Evolutionary conservation across 2,888 invertebrate species (phyloP).

Genomic region (Ophonus ardosiacus): DNA sequence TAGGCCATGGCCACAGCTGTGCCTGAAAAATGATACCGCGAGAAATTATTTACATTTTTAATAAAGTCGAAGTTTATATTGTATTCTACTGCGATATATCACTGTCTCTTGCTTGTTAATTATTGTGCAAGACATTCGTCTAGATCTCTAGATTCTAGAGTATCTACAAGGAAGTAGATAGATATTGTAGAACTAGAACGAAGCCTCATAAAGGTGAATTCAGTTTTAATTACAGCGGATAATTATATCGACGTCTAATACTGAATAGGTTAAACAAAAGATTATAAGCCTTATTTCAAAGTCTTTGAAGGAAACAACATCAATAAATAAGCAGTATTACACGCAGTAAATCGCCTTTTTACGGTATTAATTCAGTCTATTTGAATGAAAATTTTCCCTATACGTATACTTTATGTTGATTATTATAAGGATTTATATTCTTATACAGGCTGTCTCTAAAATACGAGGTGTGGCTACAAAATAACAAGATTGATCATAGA

Average conservation of each 20-base stretch:
- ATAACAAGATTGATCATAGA: too few relatives aligned
- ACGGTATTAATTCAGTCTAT: too few relatives aligned
- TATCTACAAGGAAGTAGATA: too few relatives aligned
- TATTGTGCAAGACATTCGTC: background rate
- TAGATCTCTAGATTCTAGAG: background rate
- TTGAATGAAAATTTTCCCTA: too few relatives aligned
- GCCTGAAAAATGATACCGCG: background rate
- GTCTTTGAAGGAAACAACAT: constrained; percentile 2
- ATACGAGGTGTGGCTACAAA: too few relatives aligned
- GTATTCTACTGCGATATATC: background rate
- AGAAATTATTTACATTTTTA: background rate
- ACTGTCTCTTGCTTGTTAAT: background rate
- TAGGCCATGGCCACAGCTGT: background rate
- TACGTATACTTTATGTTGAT: too few relatives aligned
- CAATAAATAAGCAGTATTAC: background rate
- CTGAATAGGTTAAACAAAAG: background rate
- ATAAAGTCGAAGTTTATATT: background rate
- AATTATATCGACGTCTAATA: constrained; percentile 18
- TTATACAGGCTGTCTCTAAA: too few relatives aligned
- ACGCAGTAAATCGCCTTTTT: background rate
- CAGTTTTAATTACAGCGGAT: constrained; percentile 27
- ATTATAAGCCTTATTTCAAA: background rate
- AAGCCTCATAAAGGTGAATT: background rate
- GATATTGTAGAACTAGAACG: background rate
- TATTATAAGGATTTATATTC: too few relatives aligned